Conservation (phyloP, 2,113 vertebrate genomes). For the Petroica traversi region DNA sequence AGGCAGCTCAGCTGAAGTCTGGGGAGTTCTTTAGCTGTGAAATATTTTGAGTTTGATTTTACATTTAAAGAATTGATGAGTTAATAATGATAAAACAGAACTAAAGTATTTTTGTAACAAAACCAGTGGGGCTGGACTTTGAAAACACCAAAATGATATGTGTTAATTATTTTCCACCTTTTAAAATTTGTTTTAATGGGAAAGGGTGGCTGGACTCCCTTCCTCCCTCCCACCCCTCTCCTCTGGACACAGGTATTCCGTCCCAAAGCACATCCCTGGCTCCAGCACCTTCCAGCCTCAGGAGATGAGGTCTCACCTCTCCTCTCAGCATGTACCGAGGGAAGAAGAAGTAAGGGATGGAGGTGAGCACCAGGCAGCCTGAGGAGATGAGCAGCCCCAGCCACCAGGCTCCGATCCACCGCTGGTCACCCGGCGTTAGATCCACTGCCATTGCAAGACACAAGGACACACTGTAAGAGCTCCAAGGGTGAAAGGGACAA, state of each 20-base stretch:
- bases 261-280: not conserved
- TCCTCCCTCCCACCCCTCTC: not conserved
- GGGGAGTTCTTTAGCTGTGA: not conserved
- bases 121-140: not conserved
- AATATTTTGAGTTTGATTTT: not conserved
- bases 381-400: conserved; percentile 88
- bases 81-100: not conserved
- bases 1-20: not conserved
- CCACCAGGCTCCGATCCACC: conserved; percentile 99
- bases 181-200: not conserved
- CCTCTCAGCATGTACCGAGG: conserved; percentile 77
- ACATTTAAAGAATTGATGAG: not conserved
- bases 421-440: conserved; percentile 81
- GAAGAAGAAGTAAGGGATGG: conserved; percentile 95
- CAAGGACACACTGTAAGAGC: not conserved
- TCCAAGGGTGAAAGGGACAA: not conserved
- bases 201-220: not conserved
- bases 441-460: conserved; percentile 63
- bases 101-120: not conserved
- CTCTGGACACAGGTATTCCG: not conserved
- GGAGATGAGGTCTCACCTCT: conserved; percentile 59
- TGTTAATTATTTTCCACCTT: not conserved
- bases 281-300: not conserved
- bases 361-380: conserved; percentile 80
- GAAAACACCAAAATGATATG: not conserved